phyloP scores from a whole-genome alignment of 2,797 vertebrate species.

The Pseudotriccus pelzelni region DNA sequence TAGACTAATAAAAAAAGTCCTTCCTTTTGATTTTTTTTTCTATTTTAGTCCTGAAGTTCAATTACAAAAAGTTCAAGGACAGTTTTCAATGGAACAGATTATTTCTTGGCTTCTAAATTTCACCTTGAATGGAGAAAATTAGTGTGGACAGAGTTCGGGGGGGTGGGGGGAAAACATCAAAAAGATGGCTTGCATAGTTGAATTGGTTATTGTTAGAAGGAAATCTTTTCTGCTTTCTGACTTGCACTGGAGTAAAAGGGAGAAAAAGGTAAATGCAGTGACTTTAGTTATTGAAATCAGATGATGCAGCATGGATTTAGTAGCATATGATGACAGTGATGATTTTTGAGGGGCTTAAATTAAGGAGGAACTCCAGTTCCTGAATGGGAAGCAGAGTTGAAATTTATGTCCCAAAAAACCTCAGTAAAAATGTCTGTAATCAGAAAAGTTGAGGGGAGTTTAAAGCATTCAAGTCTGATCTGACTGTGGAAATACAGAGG shows the following conservation, averaged over 20 bases:
- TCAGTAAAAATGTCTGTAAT: background rate
- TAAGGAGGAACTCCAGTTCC: background rate
- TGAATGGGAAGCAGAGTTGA: background rate
- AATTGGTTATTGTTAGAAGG: background rate
- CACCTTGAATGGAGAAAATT: background rate
- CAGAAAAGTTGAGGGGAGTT: background rate
- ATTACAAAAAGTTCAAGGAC: background rate
- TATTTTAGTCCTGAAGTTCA: background rate
- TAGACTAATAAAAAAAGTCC: background rate
- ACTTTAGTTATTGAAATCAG: background rate
- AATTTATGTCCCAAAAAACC: background rate
- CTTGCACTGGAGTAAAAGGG: background rate
- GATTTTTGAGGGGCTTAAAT: background rate
- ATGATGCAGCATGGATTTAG: background rate
- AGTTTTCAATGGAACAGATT: background rate
- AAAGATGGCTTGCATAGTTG: background rate
- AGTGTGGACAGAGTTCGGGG: background rate
- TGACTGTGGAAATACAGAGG: background rate
- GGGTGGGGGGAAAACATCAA: background rate
- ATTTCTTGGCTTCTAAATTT: conserved; percentile 7
- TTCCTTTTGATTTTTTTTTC: background rate
- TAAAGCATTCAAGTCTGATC: background rate
- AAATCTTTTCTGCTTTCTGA: background rate
- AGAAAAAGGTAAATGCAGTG: background rate
- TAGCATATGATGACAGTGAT: background rate